These are phyloP conservation scores for Pentalonia nigronervosa DNA, from an alignment of 1,140 invertebrate species.

Conservation along the genomic window DNA sequence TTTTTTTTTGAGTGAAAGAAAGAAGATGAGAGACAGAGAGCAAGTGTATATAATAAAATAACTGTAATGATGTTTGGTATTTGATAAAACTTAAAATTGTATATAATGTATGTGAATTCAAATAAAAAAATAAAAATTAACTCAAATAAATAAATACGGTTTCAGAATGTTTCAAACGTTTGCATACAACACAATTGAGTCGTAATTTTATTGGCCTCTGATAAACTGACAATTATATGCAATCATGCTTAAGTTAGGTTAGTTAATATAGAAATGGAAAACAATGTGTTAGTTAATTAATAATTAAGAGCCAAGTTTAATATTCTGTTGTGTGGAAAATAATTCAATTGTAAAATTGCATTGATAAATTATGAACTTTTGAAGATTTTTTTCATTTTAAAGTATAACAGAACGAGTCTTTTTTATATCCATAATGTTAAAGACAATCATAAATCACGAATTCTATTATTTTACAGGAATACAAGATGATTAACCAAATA, in stretches of 20 bases:
- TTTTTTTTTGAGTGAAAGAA: background rate
- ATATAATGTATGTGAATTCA: no score
- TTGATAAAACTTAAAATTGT: no score
- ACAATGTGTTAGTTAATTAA: slow-evolving; percentile 18
- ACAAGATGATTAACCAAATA: background rate
- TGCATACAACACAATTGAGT: background rate
- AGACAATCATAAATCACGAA: background rate
- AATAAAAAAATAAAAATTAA: background rate
- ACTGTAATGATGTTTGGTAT: no score
- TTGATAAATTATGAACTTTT: background rate
- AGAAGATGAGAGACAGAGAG: no score
- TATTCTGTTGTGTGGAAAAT: background rate
- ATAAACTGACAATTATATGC: slow-evolving; percentile 3
- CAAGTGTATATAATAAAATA: no score
- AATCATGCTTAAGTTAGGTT: background rate
- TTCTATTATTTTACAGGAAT: background rate
- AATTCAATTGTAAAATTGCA: background rate
- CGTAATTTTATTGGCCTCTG: background rate
- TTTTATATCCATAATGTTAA: background rate
- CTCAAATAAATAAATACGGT: background rate
- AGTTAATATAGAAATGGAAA: background rate
- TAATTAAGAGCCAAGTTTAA: background rate
- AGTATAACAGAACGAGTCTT: background rate
- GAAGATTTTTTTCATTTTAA: background rate
- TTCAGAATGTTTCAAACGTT: background rate